Evolutionary conservation across 1,140 invertebrate species (phyloP), one percentile per base, ranked within the genome.

Genomic region (Aphaenogaster floridana): DNA sequence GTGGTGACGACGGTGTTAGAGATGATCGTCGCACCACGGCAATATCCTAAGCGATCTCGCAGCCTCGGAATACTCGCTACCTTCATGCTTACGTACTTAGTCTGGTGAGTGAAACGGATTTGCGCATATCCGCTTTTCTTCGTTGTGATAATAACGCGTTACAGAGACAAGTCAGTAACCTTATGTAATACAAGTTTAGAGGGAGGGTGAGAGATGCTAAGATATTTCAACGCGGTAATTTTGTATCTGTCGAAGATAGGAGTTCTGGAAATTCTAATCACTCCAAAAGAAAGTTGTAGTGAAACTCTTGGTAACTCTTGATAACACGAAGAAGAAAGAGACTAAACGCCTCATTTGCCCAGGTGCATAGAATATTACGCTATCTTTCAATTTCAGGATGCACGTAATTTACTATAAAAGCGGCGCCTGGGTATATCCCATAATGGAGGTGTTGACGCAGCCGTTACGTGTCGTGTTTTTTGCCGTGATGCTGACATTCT

Each of bases 391-490:
- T 94, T 95, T 34, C 91, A 96, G 96, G 98, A 95, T 98, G 72
- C 97, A 97, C 92, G 94, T 98, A 50, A 97, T 98, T 63, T 97
- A 97, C 92, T 95, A 96, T 87, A 96, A 97, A 80, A 97, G 97
- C 48, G 97, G 97, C 42, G 94, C 97, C 54, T 99, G 98, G 98
- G 98, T 99, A 0, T 99, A 99, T 93, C 98, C 98, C 0, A 96
- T 99, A 50, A 95, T 99, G 86, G 96, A 97, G 68, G 97, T 98
- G 0, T 93, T 99, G 17, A 97, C 97, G 86, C 95, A 96, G 89
- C 96, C 97, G 1, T 91, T 97, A 78, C 96, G 98, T 91, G 96
- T 97, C 68, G 91, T 97, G 1, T 99, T 99, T 95, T 97, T 98
- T 92, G 87, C 96, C 2, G 95, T 96, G 4, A 95, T 96, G 63